A percentile compares a stretch with the other conserved stretches of the same genome.
Evolutionary conservation across 2,888 invertebrate genomes (phyloP).

Genomic region (Aphodius sticticus): DNA sequence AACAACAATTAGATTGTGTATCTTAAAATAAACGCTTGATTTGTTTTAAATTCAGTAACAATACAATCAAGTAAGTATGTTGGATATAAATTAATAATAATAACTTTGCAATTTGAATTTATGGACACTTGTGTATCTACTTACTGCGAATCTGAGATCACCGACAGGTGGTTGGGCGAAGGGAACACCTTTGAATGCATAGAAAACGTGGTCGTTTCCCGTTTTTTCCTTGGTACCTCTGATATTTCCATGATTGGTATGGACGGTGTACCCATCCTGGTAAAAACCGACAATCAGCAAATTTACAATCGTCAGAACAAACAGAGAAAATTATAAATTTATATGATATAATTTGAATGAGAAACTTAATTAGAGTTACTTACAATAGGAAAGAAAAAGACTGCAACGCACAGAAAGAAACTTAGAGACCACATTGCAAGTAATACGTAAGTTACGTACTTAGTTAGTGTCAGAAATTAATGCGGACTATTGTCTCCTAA

Average conservation of each 20-base stretch:
- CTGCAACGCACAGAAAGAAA: background rate
- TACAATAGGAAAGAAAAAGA: background rate
- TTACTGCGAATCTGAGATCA: slow-evolving; percentile 15
- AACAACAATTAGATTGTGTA: too few species aligned
- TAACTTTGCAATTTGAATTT: too few species aligned
- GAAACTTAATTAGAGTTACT: background rate
- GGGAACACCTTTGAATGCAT: slow-evolving; percentile 11
- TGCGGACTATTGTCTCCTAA: background rate
- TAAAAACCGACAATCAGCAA: background rate
- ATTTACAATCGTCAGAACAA: background rate
- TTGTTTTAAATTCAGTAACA: too few species aligned
- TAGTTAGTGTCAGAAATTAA: background rate
- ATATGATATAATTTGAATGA: background rate
- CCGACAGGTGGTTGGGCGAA: slow-evolving; percentile 15
- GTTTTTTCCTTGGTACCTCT: background rate
- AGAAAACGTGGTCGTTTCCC: background rate
- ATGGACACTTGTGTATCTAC: background rate
- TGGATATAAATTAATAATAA: too few species aligned
- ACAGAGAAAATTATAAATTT: background rate
- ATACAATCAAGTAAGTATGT: too few species aligned
- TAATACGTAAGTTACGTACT: background rate
- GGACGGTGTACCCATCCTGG: background rate
- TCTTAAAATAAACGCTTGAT: too few species aligned
- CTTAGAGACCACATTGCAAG: background rate
- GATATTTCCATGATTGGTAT: background rate